phyloP scores from a whole-genome alignment of 2,888 invertebrate species.

The Melipona bicolor region DNA sequence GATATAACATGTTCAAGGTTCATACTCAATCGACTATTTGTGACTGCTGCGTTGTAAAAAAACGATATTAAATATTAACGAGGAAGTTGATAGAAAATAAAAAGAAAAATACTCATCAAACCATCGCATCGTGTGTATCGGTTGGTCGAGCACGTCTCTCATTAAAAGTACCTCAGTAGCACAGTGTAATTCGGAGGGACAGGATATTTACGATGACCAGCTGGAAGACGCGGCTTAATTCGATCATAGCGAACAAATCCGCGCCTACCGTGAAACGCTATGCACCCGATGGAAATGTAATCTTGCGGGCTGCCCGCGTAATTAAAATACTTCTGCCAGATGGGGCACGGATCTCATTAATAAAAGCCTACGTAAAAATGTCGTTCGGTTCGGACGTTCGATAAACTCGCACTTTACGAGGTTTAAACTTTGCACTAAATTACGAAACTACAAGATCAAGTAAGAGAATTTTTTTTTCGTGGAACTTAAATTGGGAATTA shows the following conservation, averaged over 20 bases:
- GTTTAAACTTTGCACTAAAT: neutral
- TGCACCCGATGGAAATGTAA: slow-evolving; percentile 10
- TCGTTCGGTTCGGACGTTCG: neutral
- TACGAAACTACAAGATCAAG: neutral
- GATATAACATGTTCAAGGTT: neutral
- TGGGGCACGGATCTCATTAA: neutral
- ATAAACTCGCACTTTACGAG: neutral
- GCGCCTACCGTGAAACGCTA: slow-evolving; percentile 18
- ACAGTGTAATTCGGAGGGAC: slow-evolving; percentile 6
- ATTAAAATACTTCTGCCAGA: slow-evolving; percentile 28
- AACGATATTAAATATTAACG: neutral
- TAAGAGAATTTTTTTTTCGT: neutral
- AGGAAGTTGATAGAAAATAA: neutral
- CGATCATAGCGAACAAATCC: slow-evolving; percentile 26
- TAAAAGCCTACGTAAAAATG: neutral
- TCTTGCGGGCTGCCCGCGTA: slow-evolving; percentile 18
- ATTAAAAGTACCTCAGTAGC: slow-evolving; percentile 3
- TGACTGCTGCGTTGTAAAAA: neutral
- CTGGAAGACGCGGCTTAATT: slow-evolving; percentile 23
- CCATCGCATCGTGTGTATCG: slow-evolving; percentile 2
- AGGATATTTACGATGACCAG: slow-evolving; percentile 19
- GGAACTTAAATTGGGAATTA: neutral
- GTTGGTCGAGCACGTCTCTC: neutral
- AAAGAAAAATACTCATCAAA: slow-evolving; percentile 1
- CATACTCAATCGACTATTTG: neutral